Percentiles rank a stretch among this genome's conserved stretches.
These are phyloP conservation scores for Barbus barbus DNA, from an alignment of 2,113 vertebrate species.

Conservation along the genomic window DNA sequence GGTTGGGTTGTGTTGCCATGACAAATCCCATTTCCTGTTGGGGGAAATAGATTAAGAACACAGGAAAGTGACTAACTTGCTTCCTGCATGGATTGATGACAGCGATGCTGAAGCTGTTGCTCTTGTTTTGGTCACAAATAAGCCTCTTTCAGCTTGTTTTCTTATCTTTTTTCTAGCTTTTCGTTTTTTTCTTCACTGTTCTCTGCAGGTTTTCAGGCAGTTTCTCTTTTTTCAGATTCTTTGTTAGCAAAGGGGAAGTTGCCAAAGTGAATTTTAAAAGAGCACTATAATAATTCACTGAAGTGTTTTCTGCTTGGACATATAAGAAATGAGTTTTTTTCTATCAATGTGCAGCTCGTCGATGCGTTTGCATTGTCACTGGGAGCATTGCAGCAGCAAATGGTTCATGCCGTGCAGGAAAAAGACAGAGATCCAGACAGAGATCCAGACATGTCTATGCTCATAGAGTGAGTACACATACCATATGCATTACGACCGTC, in stretches of 20 bases:
- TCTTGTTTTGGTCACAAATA: neutral
- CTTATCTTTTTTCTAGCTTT: neutral
- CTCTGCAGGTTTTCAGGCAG: neutral
- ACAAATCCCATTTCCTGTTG: slow-evolving; percentile 56
- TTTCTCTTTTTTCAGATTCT: neutral
- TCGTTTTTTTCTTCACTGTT: neutral
- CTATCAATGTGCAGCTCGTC: slow-evolving; percentile 79
- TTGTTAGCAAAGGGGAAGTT: neutral
- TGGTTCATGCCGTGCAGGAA: slow-evolving; percentile 80
- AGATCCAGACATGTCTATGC: slow-evolving; percentile 63
- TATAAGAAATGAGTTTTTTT: neutral
- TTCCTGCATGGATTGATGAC: slow-evolving; percentile 48
- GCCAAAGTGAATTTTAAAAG: neutral
- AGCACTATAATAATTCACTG: neutral
- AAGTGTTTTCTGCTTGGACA: neutral
- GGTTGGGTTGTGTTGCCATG: neutral
- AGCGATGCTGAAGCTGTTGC: neutral
- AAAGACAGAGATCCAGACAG: slow-evolving; percentile 69
- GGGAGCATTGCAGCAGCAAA: slow-evolving; percentile 90
- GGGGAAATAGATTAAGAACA: slow-evolving; percentile 55
- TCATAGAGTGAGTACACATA: slow-evolving; percentile 45
- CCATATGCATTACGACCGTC: neutral
- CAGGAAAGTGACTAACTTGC: slow-evolving; percentile 62
- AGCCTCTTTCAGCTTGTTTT: neutral
- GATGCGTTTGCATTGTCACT: slow-evolving; percentile 91